phyloP scores from a whole-genome alignment of 1,140 invertebrate species.

The Meloidogyne floridensis region DNA sequence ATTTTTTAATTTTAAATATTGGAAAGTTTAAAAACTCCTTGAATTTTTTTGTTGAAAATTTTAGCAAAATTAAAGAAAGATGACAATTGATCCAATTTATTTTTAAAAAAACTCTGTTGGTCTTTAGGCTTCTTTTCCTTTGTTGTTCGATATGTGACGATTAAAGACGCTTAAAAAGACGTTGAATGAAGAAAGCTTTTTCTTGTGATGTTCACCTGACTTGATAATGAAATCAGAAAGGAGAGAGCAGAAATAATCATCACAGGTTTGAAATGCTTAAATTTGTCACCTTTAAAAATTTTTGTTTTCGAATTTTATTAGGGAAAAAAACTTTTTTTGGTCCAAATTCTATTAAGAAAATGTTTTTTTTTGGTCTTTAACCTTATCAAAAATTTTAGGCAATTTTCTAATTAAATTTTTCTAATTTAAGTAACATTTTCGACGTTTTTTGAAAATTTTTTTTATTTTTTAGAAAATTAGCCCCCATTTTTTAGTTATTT shows the following conservation, averaged over 20 bases:
- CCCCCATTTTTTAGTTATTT: too few species aligned
- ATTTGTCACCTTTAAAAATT: too few species aligned
- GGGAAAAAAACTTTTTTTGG: too few species aligned
- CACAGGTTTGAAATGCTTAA: neutral
- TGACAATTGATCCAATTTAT: neutral
- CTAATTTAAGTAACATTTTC: too few species aligned
- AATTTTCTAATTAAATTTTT: too few species aligned
- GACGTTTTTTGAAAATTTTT: too few species aligned
- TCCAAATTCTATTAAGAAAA: too few species aligned
- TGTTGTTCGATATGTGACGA: neutral
- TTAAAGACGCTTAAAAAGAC: neutral
- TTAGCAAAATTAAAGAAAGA: neutral
- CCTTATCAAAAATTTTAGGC: too few species aligned
- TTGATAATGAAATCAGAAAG: neutral
- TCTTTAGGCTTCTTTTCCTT: neutral
- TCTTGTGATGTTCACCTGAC: neutral
- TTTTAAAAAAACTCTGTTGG: neutral
- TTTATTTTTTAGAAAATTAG: too few species aligned
- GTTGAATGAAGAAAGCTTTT: neutral
- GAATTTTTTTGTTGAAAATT: neutral
- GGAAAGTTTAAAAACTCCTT: neutral
- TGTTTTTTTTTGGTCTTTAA: too few species aligned
- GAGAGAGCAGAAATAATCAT: neutral
- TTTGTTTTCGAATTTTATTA: too few species aligned
- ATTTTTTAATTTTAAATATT: neutral